These are phyloP conservation scores for Ellobium chinense DNA, from an alignment of 2,888 invertebrate genomes.

Conservation along the genomic window DNA sequence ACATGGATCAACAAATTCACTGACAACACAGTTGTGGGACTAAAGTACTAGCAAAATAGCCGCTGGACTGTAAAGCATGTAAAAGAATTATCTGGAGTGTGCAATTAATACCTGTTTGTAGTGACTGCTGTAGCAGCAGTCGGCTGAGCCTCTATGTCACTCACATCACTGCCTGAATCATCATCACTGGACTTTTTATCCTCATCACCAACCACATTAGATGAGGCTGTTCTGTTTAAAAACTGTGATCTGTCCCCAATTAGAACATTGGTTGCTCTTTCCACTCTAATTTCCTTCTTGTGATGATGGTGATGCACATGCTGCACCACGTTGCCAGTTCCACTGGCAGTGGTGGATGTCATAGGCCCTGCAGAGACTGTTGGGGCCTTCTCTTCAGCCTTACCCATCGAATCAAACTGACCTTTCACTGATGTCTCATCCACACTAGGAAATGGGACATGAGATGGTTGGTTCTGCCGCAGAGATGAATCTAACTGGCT, in stretches of 20 bases:
- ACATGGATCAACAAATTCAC: background rate
- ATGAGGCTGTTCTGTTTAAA: background rate
- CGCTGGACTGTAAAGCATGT: background rate
- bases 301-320: conserved; percentile 40
- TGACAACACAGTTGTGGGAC: background rate
- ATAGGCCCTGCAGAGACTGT: background rate
- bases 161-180: background rate
- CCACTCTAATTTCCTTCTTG: conserved; percentile 6
- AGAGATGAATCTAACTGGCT: background rate
- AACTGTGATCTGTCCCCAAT: conserved; percentile 27
- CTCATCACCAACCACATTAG: background rate
- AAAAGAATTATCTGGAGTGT: conserved; percentile 3
- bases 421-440: background rate
- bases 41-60: no score
- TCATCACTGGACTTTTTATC: background rate
- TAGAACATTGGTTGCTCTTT: conserved; percentile 29
- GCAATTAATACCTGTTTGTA: background rate
- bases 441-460: background rate
- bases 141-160: background rate
- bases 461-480: background rate
- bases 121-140: background rate
- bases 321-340: background rate
- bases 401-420: no score
- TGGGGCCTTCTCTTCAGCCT: background rate
- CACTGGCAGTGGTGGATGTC: background rate